Evolutionary conservation across 2,888 invertebrate species (phyloP).

Genomic region (Lasioglossum villosulum): DNA sequence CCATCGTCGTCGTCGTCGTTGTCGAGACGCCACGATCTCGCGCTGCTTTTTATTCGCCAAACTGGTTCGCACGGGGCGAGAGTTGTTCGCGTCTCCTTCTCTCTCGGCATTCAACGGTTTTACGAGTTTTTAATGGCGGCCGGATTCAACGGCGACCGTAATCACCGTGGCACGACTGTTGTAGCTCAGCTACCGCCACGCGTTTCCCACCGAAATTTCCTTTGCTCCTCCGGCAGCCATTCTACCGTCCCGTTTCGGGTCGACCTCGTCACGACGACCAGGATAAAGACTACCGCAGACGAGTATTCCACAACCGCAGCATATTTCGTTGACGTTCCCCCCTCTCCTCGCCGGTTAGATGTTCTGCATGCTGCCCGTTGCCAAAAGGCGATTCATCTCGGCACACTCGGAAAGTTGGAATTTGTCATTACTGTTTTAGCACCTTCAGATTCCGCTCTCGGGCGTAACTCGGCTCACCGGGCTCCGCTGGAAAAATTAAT

Average conservation of each 20-base stretch:
- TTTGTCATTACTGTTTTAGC: slow-evolving; percentile 1
- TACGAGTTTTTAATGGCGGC: slow-evolving; percentile 78
- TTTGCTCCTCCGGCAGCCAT: neutral
- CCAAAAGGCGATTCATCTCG: neutral
- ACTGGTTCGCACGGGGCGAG: slow-evolving; percentile 24
- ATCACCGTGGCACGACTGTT: slow-evolving; percentile 56
- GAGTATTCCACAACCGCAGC: neutral
- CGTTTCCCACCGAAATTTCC: slow-evolving; percentile 21
- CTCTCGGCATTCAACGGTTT: slow-evolving; percentile 60
- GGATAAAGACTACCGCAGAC: slow-evolving; percentile 9
- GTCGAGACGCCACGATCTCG: slow-evolving; percentile 21
- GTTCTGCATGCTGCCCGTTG: neutral
- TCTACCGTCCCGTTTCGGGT: neutral
- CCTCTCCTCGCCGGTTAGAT: neutral
- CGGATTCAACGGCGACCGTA: slow-evolving; percentile 73
- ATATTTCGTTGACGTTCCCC: neutral
- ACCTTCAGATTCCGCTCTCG: neutral
- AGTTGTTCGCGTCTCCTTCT: slow-evolving; percentile 52
- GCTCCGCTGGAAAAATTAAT: neutral
- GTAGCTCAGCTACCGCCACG: slow-evolving; percentile 37
- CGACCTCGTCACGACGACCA: neutral
- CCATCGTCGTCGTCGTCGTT: neutral
- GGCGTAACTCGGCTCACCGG: neutral
- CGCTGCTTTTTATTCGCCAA: slow-evolving; percentile 44
- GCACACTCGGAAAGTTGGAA: neutral